Conservation (phyloP, 2,113 vertebrate species). For the Malaclemys terrapin region DNA sequence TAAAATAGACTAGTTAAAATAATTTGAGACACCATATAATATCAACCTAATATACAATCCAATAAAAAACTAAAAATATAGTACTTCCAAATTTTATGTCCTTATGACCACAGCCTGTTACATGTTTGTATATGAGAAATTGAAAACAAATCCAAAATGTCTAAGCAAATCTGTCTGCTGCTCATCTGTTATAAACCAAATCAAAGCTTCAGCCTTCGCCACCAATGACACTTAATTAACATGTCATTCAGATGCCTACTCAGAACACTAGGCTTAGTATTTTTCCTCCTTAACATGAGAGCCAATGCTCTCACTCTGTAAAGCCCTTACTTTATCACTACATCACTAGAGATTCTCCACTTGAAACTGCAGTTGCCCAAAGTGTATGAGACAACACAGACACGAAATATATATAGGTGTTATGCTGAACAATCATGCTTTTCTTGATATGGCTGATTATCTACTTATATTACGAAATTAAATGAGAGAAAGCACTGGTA, state of each 20-base stretch:
- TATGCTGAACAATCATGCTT: conserved; percentile 66
- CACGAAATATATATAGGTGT: conserved; percentile 64
- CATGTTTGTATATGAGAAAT: conserved; percentile 46
- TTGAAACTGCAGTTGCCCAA: conserved; percentile 77
- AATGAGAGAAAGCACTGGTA: conserved; percentile 51
- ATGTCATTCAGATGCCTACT: conserved; percentile 82
- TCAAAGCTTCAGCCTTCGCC: conserved; percentile 74
- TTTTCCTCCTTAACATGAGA: conserved; percentile 78
- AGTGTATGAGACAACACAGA: conserved; percentile 69
- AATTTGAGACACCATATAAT: conserved; percentile 29
- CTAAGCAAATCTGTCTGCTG: conserved; percentile 71
- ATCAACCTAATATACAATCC: conserved; percentile 36
- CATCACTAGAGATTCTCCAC: conserved; percentile 78
- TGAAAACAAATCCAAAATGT: conserved; percentile 64
- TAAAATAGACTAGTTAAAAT: conserved; percentile 4
- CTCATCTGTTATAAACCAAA: conserved; percentile 73
- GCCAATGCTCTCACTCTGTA: conserved; percentile 72
- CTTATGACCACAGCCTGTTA: conserved; percentile 41
- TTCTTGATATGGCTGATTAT: conserved; percentile 68
- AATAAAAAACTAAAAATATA: conserved; percentile 20
- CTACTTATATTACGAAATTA: conserved; percentile 74
- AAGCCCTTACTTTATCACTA: conserved; percentile 79
- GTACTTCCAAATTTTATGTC: conserved; percentile 38
- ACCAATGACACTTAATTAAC: conserved; percentile 83
- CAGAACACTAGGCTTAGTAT: conserved; percentile 77